Evolutionary conservation across 2,888 invertebrate species (phyloP), one percentile per base, ranked within the genome.

Genomic region (Icerya purchasi): DNA sequence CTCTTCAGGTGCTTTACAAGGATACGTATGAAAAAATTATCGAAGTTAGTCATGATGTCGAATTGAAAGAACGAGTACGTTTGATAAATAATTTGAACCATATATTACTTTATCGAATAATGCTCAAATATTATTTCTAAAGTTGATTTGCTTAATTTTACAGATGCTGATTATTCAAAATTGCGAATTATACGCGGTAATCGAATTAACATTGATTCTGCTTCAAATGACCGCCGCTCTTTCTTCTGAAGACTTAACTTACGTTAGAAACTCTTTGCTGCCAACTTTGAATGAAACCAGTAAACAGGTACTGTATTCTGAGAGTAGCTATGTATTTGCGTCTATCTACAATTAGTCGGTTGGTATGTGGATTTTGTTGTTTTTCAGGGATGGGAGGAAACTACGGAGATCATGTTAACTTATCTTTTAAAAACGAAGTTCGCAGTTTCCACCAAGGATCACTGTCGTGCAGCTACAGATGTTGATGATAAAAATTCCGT

Each of bases 371-470:
- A n/a, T n/a, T n/a, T n/a, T 36, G 36, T 8, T 36, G 36, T 14
- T 36, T 69, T 71, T 56, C 67, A 86, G 86, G 83, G 82, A 67
- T 87, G 87, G 86, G 86, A 87, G 69, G 87, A 87, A 70, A 75
- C 80, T 2, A 78, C 81, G 1, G 81, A 84, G 65, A 79, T 80
- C 61, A 76, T 79, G 0, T 70, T 85, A 53, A 76, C 78, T 18
- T 80, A 80, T 67, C 72, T 86, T 50, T 69, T 84, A 24, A 76
- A 81, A 63, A 81, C 80, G 18, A 69, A 74, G 5, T 73, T 81
- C 22, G 77, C 80, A 54, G 83, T 81, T 69, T 75, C 78, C 0
- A 78, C 80, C 61, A 82, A 82, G 66, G 80, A 80, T 65, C 77
- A 75, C 65, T 73, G 78, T 65, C 76, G 78, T 64, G 69, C 78